phyloP scores from a whole-genome alignment of 2,797 vertebrate species.

The Sebastes glaucus region DNA sequence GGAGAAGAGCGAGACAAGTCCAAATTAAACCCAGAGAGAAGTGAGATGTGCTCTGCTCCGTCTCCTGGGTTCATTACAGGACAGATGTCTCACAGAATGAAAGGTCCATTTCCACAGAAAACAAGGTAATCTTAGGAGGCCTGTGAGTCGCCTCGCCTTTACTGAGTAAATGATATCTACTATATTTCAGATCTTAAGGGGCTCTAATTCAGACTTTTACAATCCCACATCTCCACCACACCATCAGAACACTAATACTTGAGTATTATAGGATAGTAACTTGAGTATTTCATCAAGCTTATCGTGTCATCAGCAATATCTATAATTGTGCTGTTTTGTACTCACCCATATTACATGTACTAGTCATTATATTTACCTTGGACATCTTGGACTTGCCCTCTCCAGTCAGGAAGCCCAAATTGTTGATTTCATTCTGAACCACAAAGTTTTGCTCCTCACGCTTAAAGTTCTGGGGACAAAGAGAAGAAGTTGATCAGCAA shows the following conservation, averaged over 20 bases:
- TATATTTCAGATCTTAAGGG: not conserved
- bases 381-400: slow-evolving; percentile 96
- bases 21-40: slow-evolving; percentile 23
- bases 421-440: slow-evolving; percentile 99
- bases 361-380: slow-evolving; percentile 86
- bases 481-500: not conserved
- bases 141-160: not conserved
- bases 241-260: too few relatives aligned
- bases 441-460: slow-evolving; percentile 99
- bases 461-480: slow-evolving; percentile 92
- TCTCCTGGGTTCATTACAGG: not conserved
- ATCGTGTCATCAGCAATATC: not conserved
- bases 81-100: not conserved
- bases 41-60: not conserved
- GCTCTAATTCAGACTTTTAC: not conserved
- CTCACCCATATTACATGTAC: not conserved
- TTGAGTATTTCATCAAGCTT: not conserved
- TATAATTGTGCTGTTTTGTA: not conserved
- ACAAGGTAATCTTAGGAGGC: not conserved
- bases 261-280: too few relatives aligned
- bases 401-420: slow-evolving; percentile 96
- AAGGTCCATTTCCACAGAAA: not conserved
- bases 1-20: slow-evolving; percentile 10
- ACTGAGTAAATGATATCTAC: not conserved
- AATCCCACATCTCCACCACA: not conserved